Conservation (phyloP, 2,888 invertebrate genomes). For the Cantharis rufa region DNA sequence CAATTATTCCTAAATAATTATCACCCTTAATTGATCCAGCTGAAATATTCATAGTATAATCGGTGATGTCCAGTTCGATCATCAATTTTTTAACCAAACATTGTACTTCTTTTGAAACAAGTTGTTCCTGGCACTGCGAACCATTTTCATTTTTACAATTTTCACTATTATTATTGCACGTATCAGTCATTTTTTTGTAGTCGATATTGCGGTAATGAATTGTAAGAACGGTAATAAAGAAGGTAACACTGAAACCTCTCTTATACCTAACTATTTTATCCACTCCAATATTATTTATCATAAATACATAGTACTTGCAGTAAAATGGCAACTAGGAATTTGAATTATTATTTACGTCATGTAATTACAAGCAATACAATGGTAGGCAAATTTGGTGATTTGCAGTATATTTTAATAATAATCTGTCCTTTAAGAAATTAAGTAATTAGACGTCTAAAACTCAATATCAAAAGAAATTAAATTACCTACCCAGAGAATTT, state of each 20-base stretch:
- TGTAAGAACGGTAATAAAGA: not conserved
- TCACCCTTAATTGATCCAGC: slow-evolving; percentile 40
- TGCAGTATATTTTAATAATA: not conserved
- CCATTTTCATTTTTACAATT: not conserved
- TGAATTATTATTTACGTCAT: not conserved
- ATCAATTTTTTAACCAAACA: slow-evolving; percentile 12
- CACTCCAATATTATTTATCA: not conserved
- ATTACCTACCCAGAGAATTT: not conserved
- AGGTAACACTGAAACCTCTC: not conserved
- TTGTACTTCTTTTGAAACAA: slow-evolving; percentile 5
- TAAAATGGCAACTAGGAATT: not conserved
- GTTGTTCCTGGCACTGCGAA: not conserved
- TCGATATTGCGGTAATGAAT: not conserved
- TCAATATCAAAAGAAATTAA: not conserved
- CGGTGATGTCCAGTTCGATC: slow-evolving; percentile 16
- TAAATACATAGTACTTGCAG: not conserved
- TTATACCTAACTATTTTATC: not conserved
- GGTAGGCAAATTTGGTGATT: not conserved
- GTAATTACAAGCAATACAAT: not conserved
- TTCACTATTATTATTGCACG: not conserved
- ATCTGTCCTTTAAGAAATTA: not conserved
- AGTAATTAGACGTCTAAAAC: not conserved
- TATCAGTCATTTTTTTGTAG: not conserved
- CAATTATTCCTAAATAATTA: slow-evolving; percentile 42
- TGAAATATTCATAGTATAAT: slow-evolving; percentile 25